Base-by-base conservation (phyloP, 1,140 invertebrate species). In the Lepidostoma basale region DNA sequence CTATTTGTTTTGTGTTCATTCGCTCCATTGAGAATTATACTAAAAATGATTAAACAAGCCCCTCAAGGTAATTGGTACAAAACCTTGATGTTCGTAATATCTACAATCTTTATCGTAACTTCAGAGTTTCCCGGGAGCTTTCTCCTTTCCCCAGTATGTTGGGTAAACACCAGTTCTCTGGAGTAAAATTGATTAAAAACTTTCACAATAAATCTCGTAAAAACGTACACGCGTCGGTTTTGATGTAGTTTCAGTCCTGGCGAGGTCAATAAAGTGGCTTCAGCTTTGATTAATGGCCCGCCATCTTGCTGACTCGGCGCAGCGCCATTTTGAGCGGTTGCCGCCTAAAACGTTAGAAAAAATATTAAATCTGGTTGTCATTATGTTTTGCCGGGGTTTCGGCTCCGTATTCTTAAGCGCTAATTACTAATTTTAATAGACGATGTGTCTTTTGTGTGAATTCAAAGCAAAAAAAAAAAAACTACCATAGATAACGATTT, bases 181-280 rank as follows among this genome's bases (percentile, higher is more conserved):
- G 52, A 56, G 28, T 36, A 18, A 56, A 56, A 56, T 36, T 56
- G 52, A 56, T 56, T 56, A 56, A 56, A 56, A 56, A 56, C 52
- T 56, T 56, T 56, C 20, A 56, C 28, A 56, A 56, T 56, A 56
- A 56, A 56, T 56, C 52, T 56, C 28, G 52, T 36, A 39, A 56
- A 56, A 56, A 36, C 30, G 30, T 56, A 56, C 52, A 56, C 30
- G 52, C 28, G 30, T 36, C 22, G 28, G 52, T 33, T 56, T 56
- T 56, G 52, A 56, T 56, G 52, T 56, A 56, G 28, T 56, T 56
- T 56, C 28, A 56, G 52, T 10, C 14, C 14, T 18, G 36, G 52
- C 52, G 20, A 56, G 52, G 52, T 56, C 52, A 56, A 56, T 56
- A 56, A 56, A 56, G 52, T 56, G 52, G 52, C 30, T 33, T 33